phyloP scores from a whole-genome alignment of 2,797 vertebrate genomes.

The Lycodopsis pacificus region DNA sequence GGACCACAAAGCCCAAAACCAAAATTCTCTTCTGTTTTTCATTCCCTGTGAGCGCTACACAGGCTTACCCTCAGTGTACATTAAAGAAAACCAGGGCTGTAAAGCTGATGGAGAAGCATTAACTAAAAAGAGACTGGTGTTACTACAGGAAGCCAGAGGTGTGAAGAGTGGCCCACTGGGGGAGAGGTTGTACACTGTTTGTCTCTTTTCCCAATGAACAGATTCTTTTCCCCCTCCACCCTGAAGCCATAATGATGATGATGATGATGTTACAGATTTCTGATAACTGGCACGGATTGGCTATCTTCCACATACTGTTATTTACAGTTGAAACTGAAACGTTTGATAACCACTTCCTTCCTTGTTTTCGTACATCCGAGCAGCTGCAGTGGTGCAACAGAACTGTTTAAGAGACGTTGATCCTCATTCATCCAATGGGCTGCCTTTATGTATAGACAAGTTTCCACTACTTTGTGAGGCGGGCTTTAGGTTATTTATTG shows the following conservation, averaged over 20 bases:
- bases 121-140: conserved; percentile 37
- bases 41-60: conserved; percentile 33
- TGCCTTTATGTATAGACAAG: conserved; percentile 22
- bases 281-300: not conserved
- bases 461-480: conserved; percentile 40
- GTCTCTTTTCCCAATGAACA: not conserved
- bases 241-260: conserved; percentile 18
- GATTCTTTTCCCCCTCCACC: not conserved
- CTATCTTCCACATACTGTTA: not conserved
- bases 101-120: conserved; percentile 29
- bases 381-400: conserved; percentile 47
- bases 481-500: conserved; percentile 19
- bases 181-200: not conserved
- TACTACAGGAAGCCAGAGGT: conserved; percentile 49
- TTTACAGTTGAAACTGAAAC: conserved; percentile 39
- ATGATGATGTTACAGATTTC: conserved; percentile 31
- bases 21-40: conserved; percentile 47
- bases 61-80: conserved; percentile 29
- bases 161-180: not conserved
- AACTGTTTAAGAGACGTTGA: conserved; percentile 26
- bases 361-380: conserved; percentile 38
- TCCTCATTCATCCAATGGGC: conserved; percentile 34
- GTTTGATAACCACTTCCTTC: conserved; percentile 81
- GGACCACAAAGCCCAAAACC: conserved; percentile 52
- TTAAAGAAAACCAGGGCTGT: conserved; percentile 28